Evolutionary conservation across 2,113 vertebrate genomes (phyloP), one percentile per base, ranked within the genome.

Genomic region (Agapornis roseicollis): DNA sequence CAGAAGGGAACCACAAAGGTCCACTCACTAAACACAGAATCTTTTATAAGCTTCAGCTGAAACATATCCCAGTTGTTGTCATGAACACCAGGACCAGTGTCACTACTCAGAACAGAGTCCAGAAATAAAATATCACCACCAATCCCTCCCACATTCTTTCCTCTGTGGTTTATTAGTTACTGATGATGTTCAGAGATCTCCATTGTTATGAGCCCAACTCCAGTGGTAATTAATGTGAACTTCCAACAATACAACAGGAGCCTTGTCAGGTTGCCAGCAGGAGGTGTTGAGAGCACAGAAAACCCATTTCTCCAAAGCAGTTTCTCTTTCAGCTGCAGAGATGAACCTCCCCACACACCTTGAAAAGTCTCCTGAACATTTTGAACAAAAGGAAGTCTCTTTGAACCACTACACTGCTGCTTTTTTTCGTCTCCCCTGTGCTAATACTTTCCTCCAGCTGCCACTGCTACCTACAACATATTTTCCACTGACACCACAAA

Each of bases 401-500:
- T 27, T 24, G 14, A 90, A 71, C 22, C 10, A 69, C 4, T 0
- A 1, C 2, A 39, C 15, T 28, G 25, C 1, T 24, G 33, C 8
- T 33, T 41, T 42, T 19, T 35, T 28, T 7, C 7, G 9, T 13
- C 8, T 58, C 65, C 31, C 80, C 41, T 35, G 5, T 42, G 10
- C 35, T 68, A 86, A 50, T 10, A 49, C 10, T n/a, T 73, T 71
- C 61, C 10, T 33, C 7, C 15, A 41, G 27, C 17, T 80, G 1
- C 18, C 8, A 0, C 5, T 56, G 4, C 23, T 56, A 41, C 8
- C 33, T 66, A 10, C 22, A 56, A 8, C 1, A 6, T 5, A 1
- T 24, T 79, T 68, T 60, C 47, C 42, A 41, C 55, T 17, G 20
- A 71, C 42, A 60, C 52, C 52, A 81, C 17, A 79, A 50, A 61